These are phyloP conservation scores for Petrocephalus microphthalmus DNA, from an alignment of 2,113 vertebrate genomes.

Conservation along the genomic window DNA sequence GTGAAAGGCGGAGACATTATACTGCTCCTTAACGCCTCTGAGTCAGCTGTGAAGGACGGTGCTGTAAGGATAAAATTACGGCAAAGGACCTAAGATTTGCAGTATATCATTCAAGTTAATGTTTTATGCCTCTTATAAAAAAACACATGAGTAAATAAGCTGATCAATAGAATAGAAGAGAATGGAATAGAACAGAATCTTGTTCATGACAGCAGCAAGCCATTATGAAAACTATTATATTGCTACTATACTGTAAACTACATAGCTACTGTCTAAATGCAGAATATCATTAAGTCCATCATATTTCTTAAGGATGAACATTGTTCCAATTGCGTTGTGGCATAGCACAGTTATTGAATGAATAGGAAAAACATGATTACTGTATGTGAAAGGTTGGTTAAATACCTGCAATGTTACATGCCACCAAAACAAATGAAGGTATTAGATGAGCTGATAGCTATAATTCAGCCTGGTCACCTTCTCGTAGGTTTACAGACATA, in stretches of 20 bases:
- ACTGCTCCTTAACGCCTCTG: constrained; percentile 25
- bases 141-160: not conserved
- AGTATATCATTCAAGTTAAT: not conserved
- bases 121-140: not conserved
- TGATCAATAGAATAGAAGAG: not conserved
- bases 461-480: not conserved
- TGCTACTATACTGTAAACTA: not conserved
- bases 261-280: not conserved
- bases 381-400: not conserved
- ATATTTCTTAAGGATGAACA: not conserved
- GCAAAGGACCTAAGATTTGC: not conserved
- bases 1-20: constrained; percentile 67
- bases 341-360: not conserved
- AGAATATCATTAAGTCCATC: not conserved
- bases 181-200: not conserved
- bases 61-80: not conserved
- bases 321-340: not conserved
- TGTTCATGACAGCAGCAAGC: not conserved
- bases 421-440: not conserved
- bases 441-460: not conserved
- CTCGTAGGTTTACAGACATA: not conserved
- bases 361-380: not conserved
- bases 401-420: not conserved
- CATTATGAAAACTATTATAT: not conserved
- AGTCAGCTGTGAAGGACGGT: constrained; percentile 31